Base-by-base conservation (phyloP, 2,888 invertebrate species). In the Rhagonycha fulva region DNA sequence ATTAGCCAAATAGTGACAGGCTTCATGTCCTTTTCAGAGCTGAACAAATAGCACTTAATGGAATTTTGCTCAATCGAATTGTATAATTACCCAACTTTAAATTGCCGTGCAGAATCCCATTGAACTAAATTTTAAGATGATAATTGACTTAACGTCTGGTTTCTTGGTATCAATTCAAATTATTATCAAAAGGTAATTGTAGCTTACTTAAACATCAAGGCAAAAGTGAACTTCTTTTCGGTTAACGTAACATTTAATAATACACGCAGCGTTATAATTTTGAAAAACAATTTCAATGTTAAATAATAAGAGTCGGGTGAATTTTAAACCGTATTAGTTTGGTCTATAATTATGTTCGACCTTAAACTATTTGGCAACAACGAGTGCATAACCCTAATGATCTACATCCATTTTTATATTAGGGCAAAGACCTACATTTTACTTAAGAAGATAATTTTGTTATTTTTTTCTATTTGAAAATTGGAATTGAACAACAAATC, bases 351-450 rank as follows among this genome's bases (percentile, higher is more conserved):
- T 72, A 72, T 9, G 14, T 30, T 72, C 14, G 47, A 66, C 71
- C 71, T 72, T 67, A 66, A 72, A 72, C 71, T 72, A 72, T 47
- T 72, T 72, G 71, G 71, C 60, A 67, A 26, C 71, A 72, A 72
- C 24, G 14, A 32, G 66, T 32, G 66, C 66, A 23, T 66, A 66
- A 66, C 63, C 63, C 63, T 66, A 66, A 66, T 66, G 26, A 66
- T 66, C 63, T n/a, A 66, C 63, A 24, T 66, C 24, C 63, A 66
- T n/a, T 66, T 24, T 24, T 66, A 66, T 26, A 24, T 66, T 66
- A 66, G 63, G 23, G 66, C 66, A 72, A 72, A 72, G 71, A 67
- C 66, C 66, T 14, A 72, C 19, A 19, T 19, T n/a, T n/a, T n/a
- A 19, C 63, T 28, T 30, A n/a, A 0, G n/a, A n/a, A n/a, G 47